A percentile compares a stretch with the other conserved stretches of the same genome.
phyloP scores from a whole-genome alignment of 2,888 invertebrate species.

The Lymantria dispar region DNA sequence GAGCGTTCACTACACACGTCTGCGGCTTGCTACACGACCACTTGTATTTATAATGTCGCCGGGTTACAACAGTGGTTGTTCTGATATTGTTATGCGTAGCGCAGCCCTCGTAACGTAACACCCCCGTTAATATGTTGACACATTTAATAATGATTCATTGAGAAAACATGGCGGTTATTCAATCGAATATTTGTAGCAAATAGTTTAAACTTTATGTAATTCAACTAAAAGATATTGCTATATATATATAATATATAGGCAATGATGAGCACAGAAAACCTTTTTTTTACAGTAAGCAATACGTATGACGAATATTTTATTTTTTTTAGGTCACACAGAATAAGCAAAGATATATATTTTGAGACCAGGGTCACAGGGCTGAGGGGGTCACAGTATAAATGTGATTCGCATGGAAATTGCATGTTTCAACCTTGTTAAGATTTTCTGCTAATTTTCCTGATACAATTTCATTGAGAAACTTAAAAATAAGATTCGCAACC shows the following conservation, averaged over 20 bases:
- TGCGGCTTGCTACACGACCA: slow-evolving; percentile 50
- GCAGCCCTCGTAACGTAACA: slow-evolving; percentile 67
- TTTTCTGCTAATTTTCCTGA: slow-evolving; percentile 7
- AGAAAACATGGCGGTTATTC: slow-evolving; percentile 23
- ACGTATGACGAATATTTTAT: no score
- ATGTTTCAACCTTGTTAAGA: neutral
- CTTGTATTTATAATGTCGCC: slow-evolving; percentile 79
- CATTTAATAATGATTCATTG: slow-evolving; percentile 35
- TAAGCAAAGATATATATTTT: slow-evolving; percentile 1
- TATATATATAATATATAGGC: no score
- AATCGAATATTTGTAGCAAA: slow-evolving; percentile 13
- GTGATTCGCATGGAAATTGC: slow-evolving; percentile 1
- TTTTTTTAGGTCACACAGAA: neutral
- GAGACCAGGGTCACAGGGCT: slow-evolving; percentile 6
- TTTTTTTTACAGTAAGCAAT: no score
- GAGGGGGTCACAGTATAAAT: neutral
- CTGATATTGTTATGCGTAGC: slow-evolving; percentile 71
- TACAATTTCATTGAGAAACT: no score
- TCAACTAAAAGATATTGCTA: neutral
- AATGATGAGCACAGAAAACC: no score
- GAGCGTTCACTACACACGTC: slow-evolving; percentile 57
- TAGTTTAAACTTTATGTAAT: neutral
- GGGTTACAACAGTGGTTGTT: slow-evolving; percentile 59
- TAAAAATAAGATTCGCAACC: no score
- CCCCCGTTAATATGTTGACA: slow-evolving; percentile 43